Evolutionary conservation across 1,140 invertebrate species (phyloP), one percentile per base, ranked within the genome.

Genomic region (Eurytemora carolleeae): DNA sequence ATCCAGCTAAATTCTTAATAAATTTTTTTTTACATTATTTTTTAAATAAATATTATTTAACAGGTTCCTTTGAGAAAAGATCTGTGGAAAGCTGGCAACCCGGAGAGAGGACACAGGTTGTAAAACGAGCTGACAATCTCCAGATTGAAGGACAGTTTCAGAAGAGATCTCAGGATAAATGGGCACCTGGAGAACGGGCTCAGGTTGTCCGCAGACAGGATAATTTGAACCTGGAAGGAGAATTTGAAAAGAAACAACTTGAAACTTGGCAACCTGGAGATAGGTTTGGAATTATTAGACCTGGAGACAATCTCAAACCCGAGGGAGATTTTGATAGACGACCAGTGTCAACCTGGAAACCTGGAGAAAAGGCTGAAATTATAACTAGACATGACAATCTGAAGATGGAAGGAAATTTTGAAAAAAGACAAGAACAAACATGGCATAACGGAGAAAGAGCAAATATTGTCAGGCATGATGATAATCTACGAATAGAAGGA

Each of bases 161-260:
- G 75, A 19, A 20, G 26, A 23, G 56, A 65, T 15, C 18, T 22
- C 15, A 19, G 24, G 15, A 57, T 7, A 17, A 12, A 12, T 22
- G 21, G 21, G 7, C 21, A 24, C 18, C 18, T 15, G 56, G 56
- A 3, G 18, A 22, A 25, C 21, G 56, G 7, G 18, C 23, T 22
- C 77, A 81, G 57, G 70, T 79, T 21, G 74, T 78, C 1, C 78
- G 74, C 60, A 76, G 61, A 26, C 57, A 44, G 71, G 79, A 80
- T 65, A 79, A 80, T 67, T 63, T 80, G 1, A 86, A 85, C 71
- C 71, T 82, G 31, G 83, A 85, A 71, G 80, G 82, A 31, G 81
- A 84, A 78, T 85, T 70, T 52, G 61, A 61, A 59, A 64, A 58
- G 12, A 24, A 64, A 25, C 65, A 57, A 19, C 61, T 61, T 18